phyloP scores from a whole-genome alignment of 2,797 vertebrate species.

The Crocodylus rhombifer region DNA sequence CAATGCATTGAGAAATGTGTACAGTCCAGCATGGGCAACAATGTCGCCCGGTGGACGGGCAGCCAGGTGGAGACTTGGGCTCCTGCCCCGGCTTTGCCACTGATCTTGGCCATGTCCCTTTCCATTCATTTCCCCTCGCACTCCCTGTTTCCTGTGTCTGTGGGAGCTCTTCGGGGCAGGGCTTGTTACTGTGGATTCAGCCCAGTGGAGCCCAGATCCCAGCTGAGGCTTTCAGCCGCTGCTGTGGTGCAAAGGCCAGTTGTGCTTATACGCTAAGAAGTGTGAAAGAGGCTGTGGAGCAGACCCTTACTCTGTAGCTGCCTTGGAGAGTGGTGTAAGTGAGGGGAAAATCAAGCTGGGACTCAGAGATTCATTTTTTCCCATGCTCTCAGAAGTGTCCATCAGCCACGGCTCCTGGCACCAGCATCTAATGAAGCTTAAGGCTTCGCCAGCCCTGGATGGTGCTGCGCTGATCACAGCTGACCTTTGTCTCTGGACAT shows the following conservation, averaged over 20 bases:
- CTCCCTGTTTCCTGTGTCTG: neutral
- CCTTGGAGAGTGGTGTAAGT: neutral
- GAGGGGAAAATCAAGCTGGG: neutral
- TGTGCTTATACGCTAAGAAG: rapidly evolving
- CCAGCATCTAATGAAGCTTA: neutral
- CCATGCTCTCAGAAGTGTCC: neutral
- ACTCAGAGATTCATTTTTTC: neutral
- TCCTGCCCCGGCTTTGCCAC: neutral
- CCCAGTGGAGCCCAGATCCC: neutral
- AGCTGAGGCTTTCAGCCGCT: neutral
- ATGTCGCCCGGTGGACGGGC: too few species aligned
- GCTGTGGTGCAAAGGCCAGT: neutral
- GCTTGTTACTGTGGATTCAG: neutral
- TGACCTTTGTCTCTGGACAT: neutral
- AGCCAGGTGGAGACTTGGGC: neutral
- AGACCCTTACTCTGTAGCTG: neutral
- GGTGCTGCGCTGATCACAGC: neutral
- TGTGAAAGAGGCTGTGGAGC: neutral
- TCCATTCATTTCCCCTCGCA: neutral
- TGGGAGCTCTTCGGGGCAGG: neutral
- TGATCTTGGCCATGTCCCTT: neutral
- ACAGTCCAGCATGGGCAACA: neutral
- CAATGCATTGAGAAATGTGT: neutral
- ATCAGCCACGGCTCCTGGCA: neutral
- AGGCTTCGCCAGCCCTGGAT: neutral